A percentile compares a stretch with the other conserved stretches of the same genome.
Evolutionary conservation across 2,797 vertebrate species (phyloP).

Genomic region (Phalanger gymnotis): DNA sequence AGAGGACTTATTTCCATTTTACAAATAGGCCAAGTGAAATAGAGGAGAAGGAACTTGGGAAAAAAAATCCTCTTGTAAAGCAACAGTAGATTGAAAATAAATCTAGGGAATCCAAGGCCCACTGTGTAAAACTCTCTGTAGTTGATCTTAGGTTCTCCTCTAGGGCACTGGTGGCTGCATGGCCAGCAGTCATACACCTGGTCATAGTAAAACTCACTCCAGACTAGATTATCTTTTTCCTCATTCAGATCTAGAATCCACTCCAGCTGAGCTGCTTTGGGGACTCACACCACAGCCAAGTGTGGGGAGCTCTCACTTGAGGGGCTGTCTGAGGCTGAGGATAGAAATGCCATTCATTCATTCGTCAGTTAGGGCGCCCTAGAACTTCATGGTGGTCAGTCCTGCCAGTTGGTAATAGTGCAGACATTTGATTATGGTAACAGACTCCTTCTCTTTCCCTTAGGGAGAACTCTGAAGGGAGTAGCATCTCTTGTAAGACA

Average conservation of each 20-base stretch:
- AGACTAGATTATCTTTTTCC: slow-evolving; percentile 91
- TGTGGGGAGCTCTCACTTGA: slow-evolving; percentile 80
- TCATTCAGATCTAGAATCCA: slow-evolving; percentile 90
- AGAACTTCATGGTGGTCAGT: neutral
- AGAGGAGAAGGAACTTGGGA: neutral
- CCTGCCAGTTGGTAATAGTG: neutral
- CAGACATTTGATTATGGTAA: neutral
- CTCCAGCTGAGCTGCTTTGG: slow-evolving; percentile 89
- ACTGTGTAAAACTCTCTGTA: neutral
- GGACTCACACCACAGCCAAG: slow-evolving; percentile 89
- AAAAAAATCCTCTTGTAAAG: slow-evolving; percentile 1
- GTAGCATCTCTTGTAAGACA: neutral
- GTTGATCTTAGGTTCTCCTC: neutral
- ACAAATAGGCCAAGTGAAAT: neutral
- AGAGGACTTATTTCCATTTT: neutral
- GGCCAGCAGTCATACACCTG: slow-evolving; percentile 86
- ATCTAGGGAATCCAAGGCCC: neutral
- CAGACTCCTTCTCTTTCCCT: slow-evolving; percentile 22
- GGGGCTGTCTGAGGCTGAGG: slow-evolving; percentile 81
- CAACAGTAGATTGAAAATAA: neutral
- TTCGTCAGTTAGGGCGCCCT: neutral
- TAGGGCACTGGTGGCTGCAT: neutral
- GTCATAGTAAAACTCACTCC: slow-evolving; percentile 96
- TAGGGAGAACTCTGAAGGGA: neutral
- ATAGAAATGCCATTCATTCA: slow-evolving; percentile 8